These are phyloP conservation scores for Cryptocheilus praepositus DNA, from an alignment of 2,888 invertebrate species.

Conservation along the genomic window DNA sequence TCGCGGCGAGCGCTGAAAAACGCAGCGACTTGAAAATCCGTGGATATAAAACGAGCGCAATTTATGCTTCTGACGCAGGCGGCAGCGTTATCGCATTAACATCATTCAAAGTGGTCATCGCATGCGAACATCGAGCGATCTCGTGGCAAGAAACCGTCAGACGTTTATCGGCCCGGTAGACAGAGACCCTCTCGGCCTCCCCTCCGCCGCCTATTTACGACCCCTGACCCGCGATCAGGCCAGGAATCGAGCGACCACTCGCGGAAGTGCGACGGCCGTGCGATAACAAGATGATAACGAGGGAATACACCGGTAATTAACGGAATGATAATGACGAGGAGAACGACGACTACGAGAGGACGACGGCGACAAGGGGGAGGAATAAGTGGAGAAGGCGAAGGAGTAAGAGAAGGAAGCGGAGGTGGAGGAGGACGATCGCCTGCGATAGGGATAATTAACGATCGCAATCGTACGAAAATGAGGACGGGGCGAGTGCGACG, in stretches of 20 bases:
- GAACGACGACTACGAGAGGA: conserved; percentile 36
- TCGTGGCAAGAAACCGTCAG: neutral
- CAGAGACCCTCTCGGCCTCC: neutral
- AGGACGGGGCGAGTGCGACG: conserved; percentile 65
- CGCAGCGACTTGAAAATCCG: too few species aligned
- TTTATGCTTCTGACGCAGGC: too few species aligned
- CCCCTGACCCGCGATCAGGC: conserved; percentile 23
- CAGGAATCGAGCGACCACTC: conserved; percentile 42
- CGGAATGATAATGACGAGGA: conserved; percentile 70
- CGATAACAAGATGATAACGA: conserved; percentile 70
- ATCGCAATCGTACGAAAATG: conserved; percentile 72
- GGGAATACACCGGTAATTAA: conserved; percentile 70
- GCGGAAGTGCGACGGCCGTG: conserved; percentile 54
- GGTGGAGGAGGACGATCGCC: conserved; percentile 57
- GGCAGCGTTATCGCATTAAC: too few species aligned
- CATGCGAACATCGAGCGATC: neutral
- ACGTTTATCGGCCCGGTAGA: neutral
- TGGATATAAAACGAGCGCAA: too few species aligned
- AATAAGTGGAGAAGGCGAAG: conserved; percentile 24
- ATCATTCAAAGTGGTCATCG: too few species aligned
- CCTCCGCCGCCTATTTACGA: conserved; percentile 12
- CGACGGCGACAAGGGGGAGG: conserved; percentile 18
- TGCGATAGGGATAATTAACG: conserved; percentile 73
- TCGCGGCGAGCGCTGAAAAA: too few species aligned
- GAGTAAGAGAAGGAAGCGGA: conserved; percentile 17